phyloP scores from a whole-genome alignment of 1,140 invertebrate species.

The Macrobrachium rosenbergii region DNA sequence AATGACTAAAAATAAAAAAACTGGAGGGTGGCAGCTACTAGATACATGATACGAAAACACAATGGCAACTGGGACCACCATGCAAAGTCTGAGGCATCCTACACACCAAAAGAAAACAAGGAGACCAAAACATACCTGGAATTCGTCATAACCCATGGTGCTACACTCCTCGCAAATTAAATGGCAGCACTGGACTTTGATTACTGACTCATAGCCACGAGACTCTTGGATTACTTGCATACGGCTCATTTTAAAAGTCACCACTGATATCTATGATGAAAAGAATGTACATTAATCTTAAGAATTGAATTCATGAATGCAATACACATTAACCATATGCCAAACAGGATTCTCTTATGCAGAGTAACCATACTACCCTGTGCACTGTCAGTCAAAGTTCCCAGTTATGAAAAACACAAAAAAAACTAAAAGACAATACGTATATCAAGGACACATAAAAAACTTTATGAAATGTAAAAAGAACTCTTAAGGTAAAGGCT shows the following conservation, averaged over 20 bases:
- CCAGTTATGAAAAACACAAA: too few species aligned
- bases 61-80: neutral
- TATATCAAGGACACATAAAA: too few species aligned
- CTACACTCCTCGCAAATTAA: conserved; percentile 84
- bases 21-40: neutral
- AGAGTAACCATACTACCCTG: too few species aligned
- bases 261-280: conserved; percentile 80
- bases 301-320: neutral
- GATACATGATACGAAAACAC: neutral
- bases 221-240: conserved; percentile 88
- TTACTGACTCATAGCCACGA: conserved; percentile 78
- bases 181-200: conserved; percentile 84
- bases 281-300: conserved; percentile 5
- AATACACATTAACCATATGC: neutral
- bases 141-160: conserved; percentile 92
- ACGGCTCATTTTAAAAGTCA: conserved; percentile 84
- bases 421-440: too few species aligned
- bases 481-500: too few species aligned
- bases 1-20: neutral
- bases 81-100: too few species aligned
- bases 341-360: neutral
- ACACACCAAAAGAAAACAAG: neutral
- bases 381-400: too few species aligned
- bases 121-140: conserved; percentile 80
- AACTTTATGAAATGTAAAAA: too few species aligned